Evolutionary conservation across 1,140 invertebrate genomes (phyloP).

Genomic region (Panagrolaimus sp.): DNA sequence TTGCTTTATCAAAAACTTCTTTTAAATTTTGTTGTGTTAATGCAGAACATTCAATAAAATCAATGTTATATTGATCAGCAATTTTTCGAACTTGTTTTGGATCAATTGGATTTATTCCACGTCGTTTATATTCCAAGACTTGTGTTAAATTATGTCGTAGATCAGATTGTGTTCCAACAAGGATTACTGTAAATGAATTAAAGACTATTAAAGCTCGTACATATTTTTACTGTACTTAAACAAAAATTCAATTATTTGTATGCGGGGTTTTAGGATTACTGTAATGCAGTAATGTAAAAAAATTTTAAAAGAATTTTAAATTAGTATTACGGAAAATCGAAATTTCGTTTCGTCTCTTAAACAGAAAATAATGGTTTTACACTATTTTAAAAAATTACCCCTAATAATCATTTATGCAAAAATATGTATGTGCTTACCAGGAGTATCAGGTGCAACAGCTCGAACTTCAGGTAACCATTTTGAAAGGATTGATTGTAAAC

Average conservation of each 20-base stretch:
- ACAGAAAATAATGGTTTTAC: too few species aligned
- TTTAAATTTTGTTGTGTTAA: slow-evolving; percentile 86
- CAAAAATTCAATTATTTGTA: too few species aligned
- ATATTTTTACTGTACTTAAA: too few species aligned
- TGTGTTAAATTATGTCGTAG: slow-evolving; percentile 63
- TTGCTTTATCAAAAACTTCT: slow-evolving; percentile 69
- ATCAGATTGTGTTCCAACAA: slow-evolving; percentile 78
- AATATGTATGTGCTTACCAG: slow-evolving; percentile 23
- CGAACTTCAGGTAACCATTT: slow-evolving; percentile 54
- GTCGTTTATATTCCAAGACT: not conserved
- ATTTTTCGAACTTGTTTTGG: slow-evolving; percentile 64
- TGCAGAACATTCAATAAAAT: slow-evolving; percentile 82
- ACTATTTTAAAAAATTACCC: too few species aligned
- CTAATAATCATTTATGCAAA: too few species aligned
- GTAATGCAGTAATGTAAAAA: too few species aligned
- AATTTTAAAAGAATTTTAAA: too few species aligned
- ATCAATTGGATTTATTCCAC: slow-evolving; percentile 66
- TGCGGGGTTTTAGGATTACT: too few species aligned
- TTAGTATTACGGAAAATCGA: too few species aligned
- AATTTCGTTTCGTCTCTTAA: too few species aligned
- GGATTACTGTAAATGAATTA: slow-evolving; percentile 66
- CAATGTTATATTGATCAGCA: slow-evolving; percentile 64
- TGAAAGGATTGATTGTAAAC: slow-evolving; percentile 42
- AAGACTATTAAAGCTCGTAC: too few species aligned
- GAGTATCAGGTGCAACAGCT: slow-evolving; percentile 34